Evolutionary conservation across 1,140 invertebrate species (phyloP), one percentile per base, ranked within the genome.

Genomic region (Heliconius hewitsoni): DNA sequence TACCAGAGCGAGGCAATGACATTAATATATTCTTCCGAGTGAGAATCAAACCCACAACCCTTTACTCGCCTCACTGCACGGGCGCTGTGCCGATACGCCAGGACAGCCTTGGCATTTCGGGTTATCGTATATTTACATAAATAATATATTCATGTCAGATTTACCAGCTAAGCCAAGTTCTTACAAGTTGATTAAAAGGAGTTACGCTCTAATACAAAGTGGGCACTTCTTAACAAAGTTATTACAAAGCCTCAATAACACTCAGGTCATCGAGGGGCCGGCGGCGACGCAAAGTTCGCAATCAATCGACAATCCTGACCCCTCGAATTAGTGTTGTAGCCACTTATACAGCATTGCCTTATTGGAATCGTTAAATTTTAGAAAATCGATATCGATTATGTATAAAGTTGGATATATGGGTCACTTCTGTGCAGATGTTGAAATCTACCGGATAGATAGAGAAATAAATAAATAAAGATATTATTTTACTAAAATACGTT

Each of bases 301-400:
- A 66, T 66, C 23, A 66, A 66, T 66, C 60, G 60, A 66, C 60
- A 66, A 66, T 66, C 60, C 60, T 30, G 60, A 66, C 60, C 60
- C 60, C 27, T 66, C 4, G 23, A 66, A 66, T 66, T 66, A 66
- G 27, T 66, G 23, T 66, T 66, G 60, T 30, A 66, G 60, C 60
- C 60, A 66, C 60, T 66, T 66, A 66, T 11, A 66, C 18, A 66
- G 27, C 23, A 66, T 27, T 27, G 9, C 60, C 60, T 66, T 66
- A 66, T 66, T 66, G 13, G 60, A 66, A 66, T 66, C 60, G 60
- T 66, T 27, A 66, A 66, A 66, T 66, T 27, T 66, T 23, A 3
- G 27, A 66, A 27, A 66, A 30, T 66, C 60, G 60, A 66, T 66
- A 66, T 66, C 27, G 60, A 66, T 66, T 66, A 27, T 66, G 13